These are phyloP conservation scores for Gymnoscopelus braueri DNA, from an alignment of 2,797 vertebrate species.

Conservation along the genomic window DNA sequence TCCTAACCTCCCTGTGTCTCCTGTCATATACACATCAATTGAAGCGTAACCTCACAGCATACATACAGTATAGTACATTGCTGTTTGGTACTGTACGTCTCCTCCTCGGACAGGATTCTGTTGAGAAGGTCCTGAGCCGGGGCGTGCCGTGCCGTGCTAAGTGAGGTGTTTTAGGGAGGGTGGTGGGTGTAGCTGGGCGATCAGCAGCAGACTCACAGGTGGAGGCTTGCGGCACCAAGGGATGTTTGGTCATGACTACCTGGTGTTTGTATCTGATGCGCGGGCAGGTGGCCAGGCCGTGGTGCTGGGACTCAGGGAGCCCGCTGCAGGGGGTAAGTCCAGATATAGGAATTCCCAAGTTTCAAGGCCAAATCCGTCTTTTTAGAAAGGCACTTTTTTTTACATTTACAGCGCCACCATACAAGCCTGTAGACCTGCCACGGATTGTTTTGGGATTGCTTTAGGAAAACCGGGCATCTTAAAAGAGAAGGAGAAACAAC, in stretches of 20 bases:
- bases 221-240: slow-evolving; percentile 47
- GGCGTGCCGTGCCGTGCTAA: slow-evolving; percentile 4
- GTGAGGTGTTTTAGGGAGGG: slow-evolving; percentile 20
- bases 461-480: slow-evolving; percentile 23
- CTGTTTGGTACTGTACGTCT: neutral
- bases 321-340: slow-evolving; percentile 62
- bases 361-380: slow-evolving; percentile 3
- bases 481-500: slow-evolving; percentile 18
- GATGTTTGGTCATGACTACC: slow-evolving; percentile 71
- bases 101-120: slow-evolving; percentile 21
- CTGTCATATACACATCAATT: slow-evolving; percentile 41
- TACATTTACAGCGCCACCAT: slow-evolving; percentile 19
- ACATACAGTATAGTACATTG: slow-evolving; percentile 31
- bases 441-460: slow-evolving; percentile 2
- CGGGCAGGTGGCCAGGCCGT: slow-evolving; percentile 60
- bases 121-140: slow-evolving; percentile 9
- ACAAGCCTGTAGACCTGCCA: slow-evolving; percentile 9
- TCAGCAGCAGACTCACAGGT: slow-evolving; percentile 30
- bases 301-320: slow-evolving; percentile 53
- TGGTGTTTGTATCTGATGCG: slow-evolving; percentile 66
- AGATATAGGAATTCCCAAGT: slow-evolving; percentile 16
- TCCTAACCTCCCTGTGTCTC: slow-evolving; percentile 28
- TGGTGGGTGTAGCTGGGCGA: slow-evolving; percentile 11
- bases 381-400: slow-evolving; percentile 29
- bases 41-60: slow-evolving; percentile 47